Base-by-base conservation (phyloP, 2,113 vertebrate genomes). In the Microtus ochrogaster region DNA sequence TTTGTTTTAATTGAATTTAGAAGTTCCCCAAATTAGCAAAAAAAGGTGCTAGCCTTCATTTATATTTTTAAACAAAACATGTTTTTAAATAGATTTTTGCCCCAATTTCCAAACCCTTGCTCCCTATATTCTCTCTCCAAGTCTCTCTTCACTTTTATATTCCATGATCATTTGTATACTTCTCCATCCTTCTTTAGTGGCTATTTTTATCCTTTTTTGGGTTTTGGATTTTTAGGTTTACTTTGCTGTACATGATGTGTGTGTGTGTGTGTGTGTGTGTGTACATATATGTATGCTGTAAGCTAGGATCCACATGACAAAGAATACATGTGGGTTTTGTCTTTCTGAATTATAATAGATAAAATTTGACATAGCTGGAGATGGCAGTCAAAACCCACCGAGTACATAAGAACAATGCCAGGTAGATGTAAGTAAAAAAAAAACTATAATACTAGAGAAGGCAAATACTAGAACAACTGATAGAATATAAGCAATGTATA, bases 291-390 rank as follows among this genome's bases (percentile, higher is more conserved):
- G n/a, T 28, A 19, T 8, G 2, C 28, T 85, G 47, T 3, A 85
- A 6, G 83, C 28, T 47, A 47, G 21, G 41, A 85, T 33, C 24
- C 21, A 44, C 82, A 65, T 47, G 28, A 30, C 63, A 47, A 66
- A 85, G 63, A 22, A 19, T 33, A 22, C 41, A 68, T 36, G 30
- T 66, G 55, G 4, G 55, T 58, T 58, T 58, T 58, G 55, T 55
- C 10, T 22, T 68, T 36, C 63, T 86, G 19, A 65, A 47, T 49
- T 66, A 58, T 17, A 19, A 85, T 66, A 89, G 74, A 19, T 28
- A 77, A 86, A 90, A 2, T 73, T 92, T 92, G 33, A 93, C 70
- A 44, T 17, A 83, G 86, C 2, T 86, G 44, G n/a, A 94, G 24
- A 24, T 83, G 22, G 70, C 7, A 90, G 12, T 92, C 22, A 88